Base-by-base conservation (phyloP, 2,113 vertebrate genomes). In the Erinaceus europaeus region DNA sequence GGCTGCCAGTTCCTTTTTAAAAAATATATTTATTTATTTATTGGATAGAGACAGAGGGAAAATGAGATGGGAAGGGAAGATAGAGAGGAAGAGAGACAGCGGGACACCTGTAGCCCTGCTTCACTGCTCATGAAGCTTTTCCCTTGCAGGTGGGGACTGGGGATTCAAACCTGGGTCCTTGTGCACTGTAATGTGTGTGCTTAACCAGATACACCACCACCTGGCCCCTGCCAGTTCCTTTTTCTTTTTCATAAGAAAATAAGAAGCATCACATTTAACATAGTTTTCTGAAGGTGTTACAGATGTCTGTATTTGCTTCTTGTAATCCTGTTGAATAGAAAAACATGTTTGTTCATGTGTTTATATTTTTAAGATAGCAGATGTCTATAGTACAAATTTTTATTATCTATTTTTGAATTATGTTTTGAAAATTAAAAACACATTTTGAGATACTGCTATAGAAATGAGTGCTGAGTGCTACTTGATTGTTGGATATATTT, bases 381-480 rank as follows among this genome's bases (percentile, higher is more conserved):
- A 36, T 86, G 34, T 88, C 71, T 59, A 25, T 84, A 88, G 69
- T 80, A 46, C 14, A 61, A 79, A 74, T 48, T 85, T 89, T 67
- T 62, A 84, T 94, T 57, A 91, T 57, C 74, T 87, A 34, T 79
- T 80, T 88, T 88, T 79, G 82, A 84, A 81, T 90, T 53, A 52
- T 72, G 6, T 90, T 91, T 90, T 88, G 65, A 89, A 91, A n/a
- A 23, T 57, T 90, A 75, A 77, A 90, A 86, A 72, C n/a, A 40
- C n/a, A 86, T 80, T 79, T 85, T 74, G 71, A 40, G 59, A 34
- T 85, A 74, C 62, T 77, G 69, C 21, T 84, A 17, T 34, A 42
- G 64, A 21, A 65, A 71, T 46, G 36, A 79, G 73, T 9, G 20
- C n/a, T 50, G 48, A 85, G 27, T 27, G 44, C 55, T 91, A 69